These are phyloP conservation scores for Nemapogon koenigi DNA, from an alignment of 2,888 invertebrate genomes.

Conservation along the genomic window DNA sequence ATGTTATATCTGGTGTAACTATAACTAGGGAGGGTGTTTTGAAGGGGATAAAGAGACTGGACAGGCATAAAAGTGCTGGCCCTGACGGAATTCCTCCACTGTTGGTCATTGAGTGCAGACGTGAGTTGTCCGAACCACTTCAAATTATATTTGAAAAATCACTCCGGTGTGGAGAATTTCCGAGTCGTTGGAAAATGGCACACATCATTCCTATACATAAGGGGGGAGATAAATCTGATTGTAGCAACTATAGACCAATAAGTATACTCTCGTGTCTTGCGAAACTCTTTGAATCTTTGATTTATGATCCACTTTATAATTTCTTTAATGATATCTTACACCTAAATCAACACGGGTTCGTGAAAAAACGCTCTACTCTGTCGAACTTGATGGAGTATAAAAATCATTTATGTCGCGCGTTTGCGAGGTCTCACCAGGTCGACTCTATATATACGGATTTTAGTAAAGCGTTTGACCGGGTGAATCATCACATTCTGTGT, in stretches of 20 bases:
- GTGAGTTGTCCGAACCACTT: no score
- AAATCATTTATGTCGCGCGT: constrained; percentile 1
- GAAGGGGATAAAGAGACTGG: no score
- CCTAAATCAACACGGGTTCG: constrained; percentile 13
- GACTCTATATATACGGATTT: constrained; percentile 17
- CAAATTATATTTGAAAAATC: constrained; percentile 7
- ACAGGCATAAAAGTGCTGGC: no score
- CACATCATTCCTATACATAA: constrained; percentile 10
- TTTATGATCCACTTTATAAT: constrained; percentile 9
- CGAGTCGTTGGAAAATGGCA: constrained; percentile 9
- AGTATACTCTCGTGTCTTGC: constrained; percentile 11
- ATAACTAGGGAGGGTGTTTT: no score
- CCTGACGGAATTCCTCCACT: no score
- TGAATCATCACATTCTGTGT: constrained; percentile 9
- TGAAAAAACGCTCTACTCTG: constrained; percentile 14
- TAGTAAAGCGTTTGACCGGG: constrained; percentile 16
- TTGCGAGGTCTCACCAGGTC: constrained; percentile 10
- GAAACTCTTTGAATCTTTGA: constrained; percentile 11
- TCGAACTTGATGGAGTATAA: constrained; percentile 14
- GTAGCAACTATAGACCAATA: constrained; percentile 11
- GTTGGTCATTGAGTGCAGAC: no score
- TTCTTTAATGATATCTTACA: constrained; percentile 11
- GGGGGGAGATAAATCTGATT: constrained; percentile 7
- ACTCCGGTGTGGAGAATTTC: constrained; percentile 4
- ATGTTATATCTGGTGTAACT: no score